Percentiles rank a stretch among this genome's conserved stretches.
Evolutionary conservation across 2,888 invertebrate species (phyloP).

Genomic region (Augochlorella aurata): DNA sequence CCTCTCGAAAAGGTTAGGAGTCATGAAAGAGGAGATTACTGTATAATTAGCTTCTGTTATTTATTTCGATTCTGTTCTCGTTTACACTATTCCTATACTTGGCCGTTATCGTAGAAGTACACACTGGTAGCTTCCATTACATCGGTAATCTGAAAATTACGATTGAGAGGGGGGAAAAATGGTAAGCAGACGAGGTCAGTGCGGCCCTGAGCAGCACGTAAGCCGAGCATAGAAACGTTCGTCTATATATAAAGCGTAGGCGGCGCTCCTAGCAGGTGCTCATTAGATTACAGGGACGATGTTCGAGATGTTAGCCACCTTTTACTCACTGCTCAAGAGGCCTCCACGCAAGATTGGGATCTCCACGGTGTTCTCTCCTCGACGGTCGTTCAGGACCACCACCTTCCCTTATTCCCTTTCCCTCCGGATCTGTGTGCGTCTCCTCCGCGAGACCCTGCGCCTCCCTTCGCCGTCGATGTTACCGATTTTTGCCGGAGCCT

Average conservation of each 20-base stretch:
- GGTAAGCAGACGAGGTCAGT: conserved; percentile 17
- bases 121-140: too few relatives aligned
- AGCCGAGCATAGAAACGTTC: conserved; percentile 59
- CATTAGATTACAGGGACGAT: conserved; percentile 80
- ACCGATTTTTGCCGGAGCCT: conserved; percentile 60
- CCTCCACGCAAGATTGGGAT: conserved; percentile 77
- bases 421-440: conserved; percentile 47
- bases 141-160: too few relatives aligned
- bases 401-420: conserved; percentile 50
- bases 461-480: conserved; percentile 52
- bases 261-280: conserved; percentile 79
- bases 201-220: conserved; percentile 61
- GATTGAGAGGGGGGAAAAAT: not conserved
- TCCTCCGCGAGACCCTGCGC: conserved; percentile 23
- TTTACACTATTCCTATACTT: too few relatives aligned
- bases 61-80: too few relatives aligned
- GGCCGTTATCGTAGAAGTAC: too few relatives aligned
- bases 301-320: conserved; percentile 79
- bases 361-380: conserved; percentile 70
- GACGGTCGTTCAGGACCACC: conserved; percentile 56
- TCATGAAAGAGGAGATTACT: too few relatives aligned
- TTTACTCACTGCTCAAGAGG: conserved; percentile 77
- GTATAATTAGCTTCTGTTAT: too few relatives aligned
- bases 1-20: too few relatives aligned
- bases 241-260: conserved; percentile 75